Base-by-base conservation (phyloP, 2,888 invertebrate species). In the Frankliniella fusca region DNA sequence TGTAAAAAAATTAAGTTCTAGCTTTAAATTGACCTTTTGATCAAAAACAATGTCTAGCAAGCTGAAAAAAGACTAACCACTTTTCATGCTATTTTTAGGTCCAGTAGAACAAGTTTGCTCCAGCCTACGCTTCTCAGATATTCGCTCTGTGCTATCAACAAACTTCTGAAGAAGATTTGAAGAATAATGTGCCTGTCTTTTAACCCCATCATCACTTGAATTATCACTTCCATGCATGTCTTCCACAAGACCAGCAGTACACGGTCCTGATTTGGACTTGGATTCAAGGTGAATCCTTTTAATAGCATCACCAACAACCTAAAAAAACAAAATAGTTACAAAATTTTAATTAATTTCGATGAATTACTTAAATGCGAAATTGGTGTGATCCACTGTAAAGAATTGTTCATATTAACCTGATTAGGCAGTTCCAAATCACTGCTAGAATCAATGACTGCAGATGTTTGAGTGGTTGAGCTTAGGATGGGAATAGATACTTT, bases 81-180 rank as follows among this genome's bases (percentile, higher is more conserved):
- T 11, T 9, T 12, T 23, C 27, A 8, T 76, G 27, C 23, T 23
- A 27, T 27, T 23, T 76, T 76, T 76, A 2, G 23, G 27, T 23
- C 70, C 70, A 0, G 70, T 27, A 23, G 27, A 23, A 76, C 70
- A 12, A 12, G 27, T 27, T 27, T 23, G 27, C 9, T 12, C n/a
- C 12, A 27, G 12, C 10, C 49, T 80, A 48, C 80, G 48, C 49
- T 82, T 81, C 82, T 84, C 81, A 23, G 85, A 84, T 50, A 94
- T 87, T 86, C 93, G 89, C 87, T 94, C 93, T 0, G 94, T 95
- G 87, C 94, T 94, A 81, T 93, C 94, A 83, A 93, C 94, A 86
- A 95, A 95, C 86, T 95, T 94, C 86, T 95, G 94, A 83, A 95
- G 88, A 84, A 95, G 88, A 82, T 93, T 93, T 23, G 94, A 93